Evolutionary conservation across 2,888 invertebrate genomes (phyloP), one percentile per base, ranked within the genome.

Genomic region (Mayetiola destructor): DNA sequence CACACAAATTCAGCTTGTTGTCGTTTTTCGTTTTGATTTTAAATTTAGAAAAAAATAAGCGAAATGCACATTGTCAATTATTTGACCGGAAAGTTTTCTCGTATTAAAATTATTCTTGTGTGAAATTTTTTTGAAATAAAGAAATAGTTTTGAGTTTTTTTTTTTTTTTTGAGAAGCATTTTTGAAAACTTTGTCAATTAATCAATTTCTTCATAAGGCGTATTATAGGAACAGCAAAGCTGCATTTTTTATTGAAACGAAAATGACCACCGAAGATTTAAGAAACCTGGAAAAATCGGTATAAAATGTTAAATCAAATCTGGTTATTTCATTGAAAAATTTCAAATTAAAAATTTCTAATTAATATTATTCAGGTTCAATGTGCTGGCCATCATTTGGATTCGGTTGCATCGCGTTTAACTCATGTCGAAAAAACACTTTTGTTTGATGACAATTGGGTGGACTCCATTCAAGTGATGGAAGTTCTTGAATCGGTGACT

Each of bases 401-500:
- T 63, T 76, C 80, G 65, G 80, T 88, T 69, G 82, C 83, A 32
- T 80, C 82, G 74, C 85, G 85, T 69, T 80, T 88, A 67, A 83
- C 82, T 60, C 79, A 79, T 62, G 81, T 84, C 58, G 84, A 84
- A 66, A 80, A 79, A 63, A 68, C 68, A 59, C 59, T 72, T 59
- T 20, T 30, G n/a, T 53, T 53, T 18, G 53, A 53, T 12, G 53
- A 53, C 57, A 36, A 42, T 68, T 66, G 64, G 59, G 66, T 72
- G 62, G 71, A 72, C 59, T 80, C 85, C 67, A 75, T 82, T 60
- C 84, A 84, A 64, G 82, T 88, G 55, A 76, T 84, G 70, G 80
- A 81, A 67, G 73, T 88, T 59, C 76, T 88, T 59, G 80, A 82
- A 66, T 84, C 87, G 21, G 86, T 88, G 60, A 82, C 84, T 14